phyloP scores from a whole-genome alignment of 2,797 vertebrate species.

The Synanceia verrucosa region DNA sequence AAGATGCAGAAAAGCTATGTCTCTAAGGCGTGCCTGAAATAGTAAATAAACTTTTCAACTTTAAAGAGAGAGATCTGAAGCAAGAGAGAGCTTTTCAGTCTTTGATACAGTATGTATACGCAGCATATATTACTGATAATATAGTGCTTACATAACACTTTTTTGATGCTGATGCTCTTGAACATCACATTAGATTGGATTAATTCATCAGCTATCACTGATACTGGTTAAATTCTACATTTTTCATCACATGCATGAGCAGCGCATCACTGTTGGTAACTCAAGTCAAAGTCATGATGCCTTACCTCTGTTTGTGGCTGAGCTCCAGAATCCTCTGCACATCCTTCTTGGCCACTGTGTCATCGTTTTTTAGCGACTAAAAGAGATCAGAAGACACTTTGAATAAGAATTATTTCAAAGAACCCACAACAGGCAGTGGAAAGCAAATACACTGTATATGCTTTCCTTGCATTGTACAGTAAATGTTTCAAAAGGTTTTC shows the following conservation, averaged over 20 bases:
- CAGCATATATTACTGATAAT: not conserved
- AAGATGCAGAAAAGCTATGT: not conserved
- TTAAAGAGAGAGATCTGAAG: not conserved
- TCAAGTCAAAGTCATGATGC: conserved; percentile 19
- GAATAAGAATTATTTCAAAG: conserved; percentile 20
- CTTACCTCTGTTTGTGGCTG: conserved; percentile 96
- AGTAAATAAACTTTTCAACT: not conserved
- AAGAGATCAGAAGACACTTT: conserved; percentile 57
- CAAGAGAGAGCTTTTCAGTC: not conserved
- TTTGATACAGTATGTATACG: no score
- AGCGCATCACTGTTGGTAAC: not conserved
- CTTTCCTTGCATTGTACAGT: not conserved
- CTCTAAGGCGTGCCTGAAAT: not conserved
- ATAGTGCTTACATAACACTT: not conserved
- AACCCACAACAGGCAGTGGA: not conserved
- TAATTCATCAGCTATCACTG: not conserved
- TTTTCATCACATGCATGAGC: not conserved
- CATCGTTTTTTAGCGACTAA: conserved; percentile 93
- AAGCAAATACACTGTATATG: not conserved
- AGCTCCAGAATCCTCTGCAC: conserved; percentile 94
- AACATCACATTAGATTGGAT: not conserved
- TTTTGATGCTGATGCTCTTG: not conserved
- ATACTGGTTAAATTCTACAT: not conserved
- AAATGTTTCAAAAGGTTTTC: conserved; percentile 16
- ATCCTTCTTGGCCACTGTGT: conserved; percentile 90